A percentile compares a stretch with the other conserved stretches of the same genome.
phyloP scores from a whole-genome alignment of 2,113 vertebrate species.

The Melanostigma gelatinosum region DNA sequence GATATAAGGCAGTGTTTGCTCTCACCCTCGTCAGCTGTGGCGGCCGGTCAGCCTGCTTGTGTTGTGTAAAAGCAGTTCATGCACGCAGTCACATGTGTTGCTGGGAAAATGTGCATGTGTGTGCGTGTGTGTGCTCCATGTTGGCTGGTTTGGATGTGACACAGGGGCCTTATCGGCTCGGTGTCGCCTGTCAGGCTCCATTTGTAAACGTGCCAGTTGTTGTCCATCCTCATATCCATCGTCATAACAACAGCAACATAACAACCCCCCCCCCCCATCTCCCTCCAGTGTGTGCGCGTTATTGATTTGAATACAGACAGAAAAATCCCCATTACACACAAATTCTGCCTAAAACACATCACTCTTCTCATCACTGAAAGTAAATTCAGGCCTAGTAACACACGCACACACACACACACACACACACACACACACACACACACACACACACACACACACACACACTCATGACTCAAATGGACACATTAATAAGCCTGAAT shows the following conservation, averaged over 20 bases:
- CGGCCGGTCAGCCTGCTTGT: slow-evolving; percentile 18
- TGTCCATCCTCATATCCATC: slow-evolving; percentile 43
- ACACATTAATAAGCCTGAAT: slow-evolving; percentile 37
- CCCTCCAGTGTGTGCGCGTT: neutral
- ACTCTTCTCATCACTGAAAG: slow-evolving; percentile 19
- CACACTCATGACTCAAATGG: neutral
- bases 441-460: neutral
- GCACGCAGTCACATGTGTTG: neutral
- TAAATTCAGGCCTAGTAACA: neutral
- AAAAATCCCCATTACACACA: slow-evolving; percentile 22
- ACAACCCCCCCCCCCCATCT: neutral
- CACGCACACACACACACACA: neutral
- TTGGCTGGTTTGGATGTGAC: slow-evolving; percentile 14
- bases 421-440: slow-evolving; percentile 3
- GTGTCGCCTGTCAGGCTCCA: slow-evolving; percentile 61
- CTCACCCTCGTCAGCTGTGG: slow-evolving; percentile 27
- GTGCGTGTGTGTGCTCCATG: neutral
- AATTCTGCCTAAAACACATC: neutral
- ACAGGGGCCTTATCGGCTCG: slow-evolving; percentile 30
- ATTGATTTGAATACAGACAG: neutral
- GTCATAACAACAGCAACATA: slow-evolving; percentile 54
- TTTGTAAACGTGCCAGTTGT: slow-evolving; percentile 47
- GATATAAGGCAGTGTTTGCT: slow-evolving; percentile 52
- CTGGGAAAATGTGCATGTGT: neutral
- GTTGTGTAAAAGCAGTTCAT: slow-evolving; percentile 30